Percentiles rank a stretch among this genome's conserved stretches.
Conservation (phyloP, 1,140 invertebrate genomes). For the Potamilus streckersoni region DNA sequence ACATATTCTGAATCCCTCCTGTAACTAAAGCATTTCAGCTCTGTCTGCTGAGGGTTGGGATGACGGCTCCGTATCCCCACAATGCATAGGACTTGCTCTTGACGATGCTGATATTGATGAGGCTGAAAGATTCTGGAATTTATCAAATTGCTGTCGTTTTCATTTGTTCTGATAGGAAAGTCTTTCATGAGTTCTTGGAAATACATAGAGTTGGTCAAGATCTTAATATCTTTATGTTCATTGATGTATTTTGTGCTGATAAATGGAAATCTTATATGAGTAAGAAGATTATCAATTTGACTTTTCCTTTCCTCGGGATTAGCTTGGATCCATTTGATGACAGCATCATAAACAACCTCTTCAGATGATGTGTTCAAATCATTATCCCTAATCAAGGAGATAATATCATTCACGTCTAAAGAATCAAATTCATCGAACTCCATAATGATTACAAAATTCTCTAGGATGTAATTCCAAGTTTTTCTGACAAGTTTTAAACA, state of each 20-base stretch:
- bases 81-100: constrained; percentile 29
- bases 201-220: constrained; percentile 74
- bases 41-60: constrained; percentile 24
- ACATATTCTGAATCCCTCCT: constrained; percentile 18
- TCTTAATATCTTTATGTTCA: constrained; percentile 70
- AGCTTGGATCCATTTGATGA: constrained; percentile 98
- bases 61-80: constrained; percentile 23
- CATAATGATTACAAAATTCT: constrained; percentile 73
- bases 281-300: constrained; percentile 82
- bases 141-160: neutral
- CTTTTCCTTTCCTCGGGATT: constrained; percentile 91
- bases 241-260: constrained; percentile 82
- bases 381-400: constrained; percentile 96
- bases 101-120: constrained; percentile 13
- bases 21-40: constrained; percentile 31
- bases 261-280: constrained; percentile 78
- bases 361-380: constrained; percentile 95
- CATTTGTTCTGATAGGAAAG: constrained; percentile 6
- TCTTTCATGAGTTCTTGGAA: constrained; percentile 79
- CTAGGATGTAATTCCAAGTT: constrained; percentile 70
- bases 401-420: constrained; percentile 90
- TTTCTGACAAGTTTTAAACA: constrained; percentile 77
- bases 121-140: constrained; percentile 8
- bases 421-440: constrained; percentile 96
- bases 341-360: constrained; percentile 90